These are phyloP conservation scores for Fulica atra DNA, from an alignment of 2,113 vertebrate genomes.

Conservation along the genomic window DNA sequence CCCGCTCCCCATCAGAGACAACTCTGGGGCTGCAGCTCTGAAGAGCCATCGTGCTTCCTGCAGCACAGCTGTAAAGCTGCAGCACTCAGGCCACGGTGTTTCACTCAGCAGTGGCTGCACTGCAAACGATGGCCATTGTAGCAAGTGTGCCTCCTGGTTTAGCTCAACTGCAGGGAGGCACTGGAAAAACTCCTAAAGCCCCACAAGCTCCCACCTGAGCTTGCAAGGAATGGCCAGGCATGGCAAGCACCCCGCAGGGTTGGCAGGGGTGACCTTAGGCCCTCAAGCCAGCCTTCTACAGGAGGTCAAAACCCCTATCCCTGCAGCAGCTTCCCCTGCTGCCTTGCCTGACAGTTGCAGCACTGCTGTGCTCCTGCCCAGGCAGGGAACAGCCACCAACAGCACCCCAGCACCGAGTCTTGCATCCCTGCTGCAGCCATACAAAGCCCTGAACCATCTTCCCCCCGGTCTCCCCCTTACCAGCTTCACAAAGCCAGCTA, in stretches of 20 bases:
- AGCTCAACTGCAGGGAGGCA: fast-evolving
- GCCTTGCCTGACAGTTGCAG: background rate
- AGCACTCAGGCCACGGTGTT: fast-evolving
- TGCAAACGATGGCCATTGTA: fast-evolving
- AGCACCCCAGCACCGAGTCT: background rate
- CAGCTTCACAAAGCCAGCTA: fast-evolving
- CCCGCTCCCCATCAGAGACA: fast-evolving
- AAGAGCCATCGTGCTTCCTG: background rate
- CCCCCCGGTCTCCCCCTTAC: fast-evolving
- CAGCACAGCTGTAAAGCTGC: background rate
- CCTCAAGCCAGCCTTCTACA: background rate
- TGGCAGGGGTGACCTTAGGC: background rate
- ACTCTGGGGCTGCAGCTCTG: background rate
- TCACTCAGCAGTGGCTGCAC: background rate
- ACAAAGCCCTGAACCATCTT: fast-evolving
- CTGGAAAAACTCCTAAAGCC: background rate
- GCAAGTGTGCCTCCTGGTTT: background rate
- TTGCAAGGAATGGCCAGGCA: background rate
- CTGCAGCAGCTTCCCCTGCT: fast-evolving
- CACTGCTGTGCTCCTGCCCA: background rate
- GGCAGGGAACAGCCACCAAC: fast-evolving
- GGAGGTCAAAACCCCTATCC: background rate
- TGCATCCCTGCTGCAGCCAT: fast-evolving
- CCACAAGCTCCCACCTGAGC: background rate
- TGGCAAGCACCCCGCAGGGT: fast-evolving